phyloP scores from a whole-genome alignment of 2,797 vertebrate genomes.

The Melanotaenia pygmaea region DNA sequence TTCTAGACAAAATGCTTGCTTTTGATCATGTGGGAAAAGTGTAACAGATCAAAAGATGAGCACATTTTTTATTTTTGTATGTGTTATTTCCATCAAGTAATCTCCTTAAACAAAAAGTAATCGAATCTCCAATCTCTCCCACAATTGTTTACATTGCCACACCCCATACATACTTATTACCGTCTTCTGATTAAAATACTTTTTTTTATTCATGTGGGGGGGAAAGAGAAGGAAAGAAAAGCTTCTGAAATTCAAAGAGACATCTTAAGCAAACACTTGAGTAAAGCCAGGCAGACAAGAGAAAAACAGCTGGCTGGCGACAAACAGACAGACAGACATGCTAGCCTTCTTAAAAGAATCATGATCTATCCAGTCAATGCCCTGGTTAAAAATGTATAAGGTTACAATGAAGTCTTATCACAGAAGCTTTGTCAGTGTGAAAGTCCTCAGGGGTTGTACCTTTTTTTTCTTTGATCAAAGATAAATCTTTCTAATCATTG shows the following conservation, averaged over 20 bases:
- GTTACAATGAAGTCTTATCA: constrained; percentile 17
- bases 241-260: not conserved
- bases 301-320: constrained; percentile 33
- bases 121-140: not conserved
- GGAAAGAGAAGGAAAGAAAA: constrained; percentile 18
- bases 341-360: constrained; percentile 44
- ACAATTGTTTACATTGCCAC: not conserved
- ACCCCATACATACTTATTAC: constrained; percentile 1
- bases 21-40: constrained; percentile 42
- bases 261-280: constrained; percentile 9
- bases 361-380: constrained; percentile 28
- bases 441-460: not conserved
- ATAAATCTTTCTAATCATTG: constrained; percentile 29
- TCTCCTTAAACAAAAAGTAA: constrained; percentile 15
- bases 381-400: constrained; percentile 51
- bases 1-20: constrained; percentile 29
- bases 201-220: constrained; percentile 24
- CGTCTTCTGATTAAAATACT: constrained; percentile 11
- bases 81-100: constrained; percentile 31
- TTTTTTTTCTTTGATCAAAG: constrained; percentile 32
- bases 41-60: constrained; percentile 39
- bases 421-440: constrained; percentile 11
- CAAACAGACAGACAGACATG: constrained; percentile 33
- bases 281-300: constrained; percentile 24
- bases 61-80: constrained; percentile 23